A percentile compares a stretch with the other conserved stretches of the same genome.
These are phyloP conservation scores for Ctenochaetus hawaiiensis DNA, from an alignment of 2,797 vertebrate genomes.

Conservation along the genomic window DNA sequence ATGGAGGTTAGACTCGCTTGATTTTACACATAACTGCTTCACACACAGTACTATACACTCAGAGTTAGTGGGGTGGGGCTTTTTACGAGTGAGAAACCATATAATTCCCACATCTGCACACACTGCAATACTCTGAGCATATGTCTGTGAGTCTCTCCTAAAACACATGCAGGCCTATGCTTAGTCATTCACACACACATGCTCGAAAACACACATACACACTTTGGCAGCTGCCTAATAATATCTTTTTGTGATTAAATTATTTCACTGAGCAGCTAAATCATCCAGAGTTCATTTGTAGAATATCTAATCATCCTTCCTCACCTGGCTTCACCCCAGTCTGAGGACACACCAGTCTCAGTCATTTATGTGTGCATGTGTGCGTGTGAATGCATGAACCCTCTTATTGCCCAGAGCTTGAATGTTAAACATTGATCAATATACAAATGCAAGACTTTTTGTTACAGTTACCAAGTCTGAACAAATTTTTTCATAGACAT, in stretches of 20 bases:
- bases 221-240: not conserved
- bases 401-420: too few relatives aligned
- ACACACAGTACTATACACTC: not conserved
- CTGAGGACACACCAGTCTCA: not conserved
- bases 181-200: conserved; percentile 2
- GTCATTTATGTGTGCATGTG: not conserved
- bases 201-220: conserved; percentile 11
- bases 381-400: not conserved
- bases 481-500: not conserved
- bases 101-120: conserved; percentile 6
- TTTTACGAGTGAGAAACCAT: not conserved
- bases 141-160: not conserved
- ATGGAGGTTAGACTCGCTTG: not conserved
- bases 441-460: not conserved
- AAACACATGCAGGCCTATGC: not conserved
- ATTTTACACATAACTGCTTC: conserved; percentile 15
- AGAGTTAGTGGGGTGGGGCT: too few relatives aligned
- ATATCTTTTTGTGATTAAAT: conserved; percentile 18
- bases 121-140: not conserved
- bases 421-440: not conserved
- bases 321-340: conserved; percentile 11
- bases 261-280: conserved; percentile 17
- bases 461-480: not conserved
- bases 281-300: conserved; percentile 16
- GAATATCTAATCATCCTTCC: conserved; percentile 19